Evolutionary conservation across 2,113 vertebrate species (phyloP).

Genomic region (Bujurquina vittata): DNA sequence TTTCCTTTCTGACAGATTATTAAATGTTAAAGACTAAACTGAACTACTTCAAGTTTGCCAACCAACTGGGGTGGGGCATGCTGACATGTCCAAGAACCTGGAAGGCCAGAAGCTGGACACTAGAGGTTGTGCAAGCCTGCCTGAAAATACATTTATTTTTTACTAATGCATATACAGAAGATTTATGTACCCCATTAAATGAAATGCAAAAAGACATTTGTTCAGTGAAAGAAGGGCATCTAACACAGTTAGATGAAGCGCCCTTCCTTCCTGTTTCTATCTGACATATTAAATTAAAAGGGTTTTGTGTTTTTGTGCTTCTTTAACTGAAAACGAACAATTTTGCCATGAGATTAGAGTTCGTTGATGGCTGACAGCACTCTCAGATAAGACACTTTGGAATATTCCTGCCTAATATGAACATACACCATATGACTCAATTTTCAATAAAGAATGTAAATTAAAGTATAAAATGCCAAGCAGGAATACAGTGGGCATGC

Average conservation of each 20-base stretch:
- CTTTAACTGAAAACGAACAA: conserved; percentile 23
- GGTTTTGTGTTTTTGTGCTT: conserved; percentile 43
- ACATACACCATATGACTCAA: background rate
- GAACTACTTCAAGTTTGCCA: background rate
- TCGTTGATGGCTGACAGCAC: background rate
- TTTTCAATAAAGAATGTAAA: background rate
- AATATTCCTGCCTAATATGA: background rate
- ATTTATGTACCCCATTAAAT: background rate
- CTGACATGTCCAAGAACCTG: background rate
- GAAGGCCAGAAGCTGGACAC: background rate
- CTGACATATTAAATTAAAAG: conserved; percentile 20
- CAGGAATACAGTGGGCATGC: conserved; percentile 3
- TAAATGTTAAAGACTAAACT: background rate
- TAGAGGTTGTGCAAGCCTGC: background rate
- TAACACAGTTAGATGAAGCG: conserved; percentile 10
- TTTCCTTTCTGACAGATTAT: background rate
- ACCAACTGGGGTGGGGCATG: background rate
- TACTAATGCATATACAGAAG: background rate
- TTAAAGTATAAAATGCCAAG: background rate
- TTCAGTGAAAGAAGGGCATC: conserved; percentile 9
- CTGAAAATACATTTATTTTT: background rate
- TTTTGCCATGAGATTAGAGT: conserved; percentile 8
- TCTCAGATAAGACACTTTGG: background rate
- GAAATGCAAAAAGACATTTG: background rate
- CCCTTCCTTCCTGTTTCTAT: conserved; percentile 43